These are phyloP conservation scores for Polyommatus icarus DNA, from an alignment of 2,888 invertebrate genomes.

Conservation along the genomic window DNA sequence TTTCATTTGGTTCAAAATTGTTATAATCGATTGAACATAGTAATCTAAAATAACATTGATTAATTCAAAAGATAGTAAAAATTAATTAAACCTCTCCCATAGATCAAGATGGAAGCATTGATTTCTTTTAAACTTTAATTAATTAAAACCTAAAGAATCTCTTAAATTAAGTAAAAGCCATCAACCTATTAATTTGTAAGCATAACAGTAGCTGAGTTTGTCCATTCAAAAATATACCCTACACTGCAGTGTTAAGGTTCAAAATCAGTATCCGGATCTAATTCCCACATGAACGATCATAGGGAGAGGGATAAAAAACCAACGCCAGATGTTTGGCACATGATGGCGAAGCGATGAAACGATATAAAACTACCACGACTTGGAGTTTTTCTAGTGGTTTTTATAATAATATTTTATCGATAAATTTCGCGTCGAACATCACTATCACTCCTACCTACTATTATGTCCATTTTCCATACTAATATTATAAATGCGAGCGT, in stretches of 20 bases:
- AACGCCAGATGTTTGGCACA: constrained; percentile 73
- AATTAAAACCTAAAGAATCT: neutral
- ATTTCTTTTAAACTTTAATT: neutral
- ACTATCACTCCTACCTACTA: neutral
- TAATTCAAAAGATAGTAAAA: neutral
- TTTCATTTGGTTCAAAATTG: too few relatives aligned
- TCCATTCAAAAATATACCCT: constrained; percentile 48
- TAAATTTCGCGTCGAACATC: neutral
- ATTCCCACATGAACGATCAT: constrained; percentile 77
- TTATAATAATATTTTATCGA: constrained; percentile 13
- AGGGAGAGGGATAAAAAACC: constrained; percentile 75
- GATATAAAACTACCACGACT: constrained; percentile 54
- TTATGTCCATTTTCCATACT: too few relatives aligned
- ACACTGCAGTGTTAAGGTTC: constrained; percentile 50
- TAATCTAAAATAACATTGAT: neutral
- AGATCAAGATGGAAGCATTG: neutral
- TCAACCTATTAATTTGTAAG: constrained; percentile 59
- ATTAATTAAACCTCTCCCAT: neutral
- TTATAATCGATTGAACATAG: neutral
- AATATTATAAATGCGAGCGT: too few relatives aligned
- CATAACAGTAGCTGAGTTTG: constrained; percentile 59
- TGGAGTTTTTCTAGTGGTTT: constrained; percentile 23
- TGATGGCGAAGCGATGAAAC: constrained; percentile 52
- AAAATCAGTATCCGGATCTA: constrained; percentile 61
- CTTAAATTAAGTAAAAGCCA: constrained; percentile 3